Conservation (phyloP, 2,113 vertebrate species). For the Beaufortia kweichowensis region DNA sequence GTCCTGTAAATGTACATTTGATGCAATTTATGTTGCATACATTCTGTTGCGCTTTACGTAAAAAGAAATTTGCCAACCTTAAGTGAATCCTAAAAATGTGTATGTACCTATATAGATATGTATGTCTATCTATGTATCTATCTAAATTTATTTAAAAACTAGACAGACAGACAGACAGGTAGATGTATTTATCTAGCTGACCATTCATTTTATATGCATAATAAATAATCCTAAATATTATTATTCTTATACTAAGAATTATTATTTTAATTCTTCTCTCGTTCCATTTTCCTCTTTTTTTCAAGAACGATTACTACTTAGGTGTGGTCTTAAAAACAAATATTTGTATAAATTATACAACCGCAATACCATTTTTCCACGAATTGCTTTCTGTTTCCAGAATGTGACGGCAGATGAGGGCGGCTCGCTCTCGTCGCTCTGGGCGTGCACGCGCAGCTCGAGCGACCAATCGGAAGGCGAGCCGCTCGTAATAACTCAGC, state of each 20-base stretch:
- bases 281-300: not conserved
- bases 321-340: not conserved
- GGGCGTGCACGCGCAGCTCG: not conserved
- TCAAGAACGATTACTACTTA: not conserved
- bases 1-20: not conserved
- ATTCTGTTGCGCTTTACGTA: too few species aligned
- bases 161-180: too few species aligned
- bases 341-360: not conserved
- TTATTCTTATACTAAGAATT: not conserved
- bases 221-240: too few species aligned
- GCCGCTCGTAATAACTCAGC: conserved; percentile 38
- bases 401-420: conserved; percentile 37
- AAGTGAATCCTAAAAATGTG: too few species aligned
- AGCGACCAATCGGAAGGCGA: conserved; percentile 35
- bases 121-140: too few species aligned
- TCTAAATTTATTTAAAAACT: too few species aligned
- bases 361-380: not conserved
- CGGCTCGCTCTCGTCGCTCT: not conserved
- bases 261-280: not conserved
- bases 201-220: too few species aligned
- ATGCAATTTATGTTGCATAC: not conserved
- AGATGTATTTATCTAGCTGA: too few species aligned
- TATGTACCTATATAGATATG: too few species aligned
- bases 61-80: too few species aligned
- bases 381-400: conserved; percentile 40